Evolutionary conservation across 1,140 invertebrate genomes (phyloP).

Genomic region (Drosophila sp.): DNA sequence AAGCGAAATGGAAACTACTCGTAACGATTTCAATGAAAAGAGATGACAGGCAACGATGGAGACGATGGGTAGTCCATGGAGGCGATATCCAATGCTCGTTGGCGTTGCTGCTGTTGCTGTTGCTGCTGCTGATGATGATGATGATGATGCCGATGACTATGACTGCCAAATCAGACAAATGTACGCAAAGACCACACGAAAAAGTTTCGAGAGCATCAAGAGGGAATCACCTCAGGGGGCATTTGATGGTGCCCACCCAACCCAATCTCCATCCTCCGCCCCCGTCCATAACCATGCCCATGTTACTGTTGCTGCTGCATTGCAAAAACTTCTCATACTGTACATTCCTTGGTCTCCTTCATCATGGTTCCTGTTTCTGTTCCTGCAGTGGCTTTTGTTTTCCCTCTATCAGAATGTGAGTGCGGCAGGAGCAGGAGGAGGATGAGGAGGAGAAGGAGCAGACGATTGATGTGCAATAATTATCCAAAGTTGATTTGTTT

Average conservation of each 20-base stretch:
- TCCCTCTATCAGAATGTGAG: conserved; percentile 3
- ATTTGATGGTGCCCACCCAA: conserved; percentile 32
- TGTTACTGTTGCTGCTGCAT: conserved; percentile 42
- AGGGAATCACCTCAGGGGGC: conserved; percentile 68
- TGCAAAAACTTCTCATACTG: conserved; percentile 56
- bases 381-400: conserved; percentile 40
- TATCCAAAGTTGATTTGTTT: conserved; percentile 83
- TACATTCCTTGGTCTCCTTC: conserved; percentile 37
- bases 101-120: conserved; percentile 17
- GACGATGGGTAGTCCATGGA: conserved; percentile 44
- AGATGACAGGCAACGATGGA: conserved; percentile 62
- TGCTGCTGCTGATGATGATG: conserved; percentile 15
- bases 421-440: neutral
- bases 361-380: conserved; percentile 14
- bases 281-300: too few relatives aligned
- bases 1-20: conserved; percentile 78
- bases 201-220: conserved; percentile 50
- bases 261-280: neutral
- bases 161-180: conserved; percentile 79
- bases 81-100: conserved; percentile 43
- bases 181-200: conserved; percentile 75
- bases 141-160: conserved; percentile 32
- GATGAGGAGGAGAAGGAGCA: conserved; percentile 19
- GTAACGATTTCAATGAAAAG: conserved; percentile 77
- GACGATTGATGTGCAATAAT: conserved; percentile 81